Evolutionary conservation across 1,140 invertebrate species (phyloP), one percentile per base, ranked within the genome.

Genomic region (Pogonognathellus flavescens): DNA sequence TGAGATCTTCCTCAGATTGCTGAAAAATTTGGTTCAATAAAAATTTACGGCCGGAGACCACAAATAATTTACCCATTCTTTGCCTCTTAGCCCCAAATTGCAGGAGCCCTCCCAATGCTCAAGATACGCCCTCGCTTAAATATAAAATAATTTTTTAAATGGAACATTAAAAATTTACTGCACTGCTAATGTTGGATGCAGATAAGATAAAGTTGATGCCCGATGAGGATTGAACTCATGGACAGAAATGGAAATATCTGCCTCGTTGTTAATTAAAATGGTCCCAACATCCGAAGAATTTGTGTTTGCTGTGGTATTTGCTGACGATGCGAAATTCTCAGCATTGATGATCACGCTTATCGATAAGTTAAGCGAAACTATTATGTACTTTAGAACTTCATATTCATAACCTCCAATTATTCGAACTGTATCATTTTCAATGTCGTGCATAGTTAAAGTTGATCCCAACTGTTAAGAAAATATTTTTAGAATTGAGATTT

Each of bases 281-380:
- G 16, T n/a, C 14, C 76, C 76, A n/a, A 80, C 18, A 80, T 55
- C 49, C 13, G 0, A 41, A 1, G 1, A 3, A 41, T 41, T 41
- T 41, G 31, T 41, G 18, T 18, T 49, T 41, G 9, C 25, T 66
- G 22, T 13, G 20, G 62, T 31, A 41, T 41, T 3, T 41, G 9
- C 4, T 31, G 22, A 13, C 0, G 62, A 7, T 11, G 62, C 62
- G 25, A 13, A 66, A 14, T 66, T 25, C 0, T 25, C 10, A 9
- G 20, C 62, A 66, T 62, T 9, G 25, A 62, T 62, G 6, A n/a
- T n/a, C 31, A 13, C 22, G 13, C 13, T 66, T 20, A 66, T 22
- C 22, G 22, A 82, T 70, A 85, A 85, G 57, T 85, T 85, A 13
- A 82, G 25, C n/a, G 72, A 31, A 55, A 82, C 80, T 53, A 16